A percentile compares a stretch with the other conserved stretches of the same genome.
Conservation (phyloP, 2,797 vertebrate species). For the Rachycentron canadum region DNA sequence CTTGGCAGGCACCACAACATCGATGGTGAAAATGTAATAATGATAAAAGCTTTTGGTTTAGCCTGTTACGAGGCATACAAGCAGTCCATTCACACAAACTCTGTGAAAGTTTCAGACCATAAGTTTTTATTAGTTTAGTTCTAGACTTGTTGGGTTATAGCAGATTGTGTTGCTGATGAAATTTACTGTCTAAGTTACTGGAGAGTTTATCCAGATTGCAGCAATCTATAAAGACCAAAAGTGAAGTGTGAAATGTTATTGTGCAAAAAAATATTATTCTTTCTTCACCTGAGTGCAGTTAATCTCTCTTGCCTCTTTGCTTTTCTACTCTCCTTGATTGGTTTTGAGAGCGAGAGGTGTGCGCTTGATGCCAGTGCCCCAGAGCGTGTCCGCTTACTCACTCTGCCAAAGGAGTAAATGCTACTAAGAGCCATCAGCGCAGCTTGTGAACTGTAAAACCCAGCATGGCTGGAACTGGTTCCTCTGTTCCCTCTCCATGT, state of each 20-base stretch:
- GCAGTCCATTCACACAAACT: background rate
- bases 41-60: conserved; percentile 44
- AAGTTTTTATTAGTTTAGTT: conserved; percentile 4
- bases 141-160: conserved; percentile 18
- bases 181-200: conserved; percentile 4
- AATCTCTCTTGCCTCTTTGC: conserved; percentile 30
- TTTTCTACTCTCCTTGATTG: conserved; percentile 49
- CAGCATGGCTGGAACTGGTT: conserved; percentile 40
- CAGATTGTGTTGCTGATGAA: conserved; percentile 34
- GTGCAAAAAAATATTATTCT: conserved; percentile 10
- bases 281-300: conserved; percentile 36
- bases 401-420: conserved; percentile 63
- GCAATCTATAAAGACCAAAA: conserved; percentile 17
- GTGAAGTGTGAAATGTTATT: background rate
- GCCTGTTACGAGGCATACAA: background rate
- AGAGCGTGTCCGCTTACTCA: conserved; percentile 58
- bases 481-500: conserved; percentile 44
- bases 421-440: conserved; percentile 56
- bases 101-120: conserved; percentile 10
- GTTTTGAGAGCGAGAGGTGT: conserved; percentile 43
- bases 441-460: conserved; percentile 61
- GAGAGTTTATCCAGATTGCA: conserved; percentile 30
- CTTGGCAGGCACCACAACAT: conserved; percentile 37
- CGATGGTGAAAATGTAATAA: conserved; percentile 37
- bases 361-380: conserved; percentile 44